Conservation (phyloP, 2,888 invertebrate genomes). For the Hypercompe scribonia region DNA sequence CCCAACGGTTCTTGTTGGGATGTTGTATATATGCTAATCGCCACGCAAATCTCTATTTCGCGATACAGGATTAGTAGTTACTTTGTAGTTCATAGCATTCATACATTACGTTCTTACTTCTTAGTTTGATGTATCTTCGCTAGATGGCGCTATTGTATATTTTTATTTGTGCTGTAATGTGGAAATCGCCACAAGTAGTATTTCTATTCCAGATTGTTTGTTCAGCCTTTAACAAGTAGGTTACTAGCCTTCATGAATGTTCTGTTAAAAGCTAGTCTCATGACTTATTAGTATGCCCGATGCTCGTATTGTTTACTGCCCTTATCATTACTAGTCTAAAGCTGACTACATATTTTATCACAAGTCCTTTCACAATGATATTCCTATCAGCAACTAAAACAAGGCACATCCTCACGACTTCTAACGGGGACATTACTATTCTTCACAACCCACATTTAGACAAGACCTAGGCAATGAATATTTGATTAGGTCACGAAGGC, state of each 20-base stretch:
- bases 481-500: slow-evolving; percentile 49
- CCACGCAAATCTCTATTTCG: too few species aligned
- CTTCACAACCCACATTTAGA: slow-evolving; percentile 37
- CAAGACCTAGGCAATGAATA: slow-evolving; percentile 51
- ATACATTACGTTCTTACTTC: too few species aligned
- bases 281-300: background rate
- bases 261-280: background rate
- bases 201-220: too few species aligned
- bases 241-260: background rate
- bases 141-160: too few species aligned
- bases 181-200: too few species aligned
- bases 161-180: too few species aligned
- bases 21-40: too few species aligned
- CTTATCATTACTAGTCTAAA: slow-evolving; percentile 10
- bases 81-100: too few species aligned
- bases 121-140: too few species aligned
- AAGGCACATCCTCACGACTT: slow-evolving; percentile 52
- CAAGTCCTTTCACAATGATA: slow-evolving; percentile 30
- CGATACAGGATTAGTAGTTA: too few species aligned
- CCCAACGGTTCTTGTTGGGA: too few species aligned
- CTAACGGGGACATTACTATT: slow-evolving; percentile 54
- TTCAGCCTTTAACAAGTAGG: background rate
- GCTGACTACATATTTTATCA: slow-evolving; percentile 14
- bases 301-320: background rate
- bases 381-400: slow-evolving; percentile 50